phyloP scores from a whole-genome alignment of 1,140 invertebrate species.

The Solen grandis region DNA sequence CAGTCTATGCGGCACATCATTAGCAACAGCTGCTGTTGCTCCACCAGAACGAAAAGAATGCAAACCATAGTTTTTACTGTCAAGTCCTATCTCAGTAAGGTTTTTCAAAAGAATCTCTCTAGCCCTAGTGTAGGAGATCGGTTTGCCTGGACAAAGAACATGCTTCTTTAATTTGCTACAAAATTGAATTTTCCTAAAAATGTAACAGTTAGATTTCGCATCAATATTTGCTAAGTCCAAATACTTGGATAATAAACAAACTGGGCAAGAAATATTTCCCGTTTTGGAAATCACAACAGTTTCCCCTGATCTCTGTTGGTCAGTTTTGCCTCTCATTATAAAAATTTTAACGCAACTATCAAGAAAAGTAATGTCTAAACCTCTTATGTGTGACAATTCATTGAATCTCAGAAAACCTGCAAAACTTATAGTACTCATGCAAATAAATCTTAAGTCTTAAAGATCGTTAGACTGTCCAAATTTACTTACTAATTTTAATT shows the following conservation, averaged over 20 bases:
- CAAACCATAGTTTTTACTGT: too few relatives aligned
- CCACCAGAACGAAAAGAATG: too few relatives aligned
- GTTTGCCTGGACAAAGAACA: too few relatives aligned
- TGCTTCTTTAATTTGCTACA: too few relatives aligned
- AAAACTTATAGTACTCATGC: conserved; percentile 16
- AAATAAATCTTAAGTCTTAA: not conserved
- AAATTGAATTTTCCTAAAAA: too few relatives aligned
- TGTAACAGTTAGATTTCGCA: not conserved
- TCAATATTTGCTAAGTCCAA: not conserved
- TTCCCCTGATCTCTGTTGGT: too few relatives aligned
- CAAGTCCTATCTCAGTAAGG: too few relatives aligned
- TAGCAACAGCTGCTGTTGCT: too few relatives aligned
- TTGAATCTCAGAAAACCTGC: too few relatives aligned
- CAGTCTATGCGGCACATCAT: too few relatives aligned
- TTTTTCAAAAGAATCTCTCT: conserved; percentile 13
- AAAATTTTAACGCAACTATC: not conserved
- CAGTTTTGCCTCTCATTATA: too few relatives aligned
- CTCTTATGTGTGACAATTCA: not conserved
- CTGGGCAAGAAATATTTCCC: not conserved
- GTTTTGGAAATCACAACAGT: not conserved
- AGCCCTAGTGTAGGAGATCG: conserved; percentile 9
- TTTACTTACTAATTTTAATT: too few relatives aligned
- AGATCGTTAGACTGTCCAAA: not conserved
- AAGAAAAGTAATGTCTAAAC: not conserved
- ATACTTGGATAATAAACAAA: not conserved